Evolutionary conservation across 2,888 invertebrate species (phyloP), one percentile per base, ranked within the genome.

Genomic region (Stictocephala bisonia): DNA sequence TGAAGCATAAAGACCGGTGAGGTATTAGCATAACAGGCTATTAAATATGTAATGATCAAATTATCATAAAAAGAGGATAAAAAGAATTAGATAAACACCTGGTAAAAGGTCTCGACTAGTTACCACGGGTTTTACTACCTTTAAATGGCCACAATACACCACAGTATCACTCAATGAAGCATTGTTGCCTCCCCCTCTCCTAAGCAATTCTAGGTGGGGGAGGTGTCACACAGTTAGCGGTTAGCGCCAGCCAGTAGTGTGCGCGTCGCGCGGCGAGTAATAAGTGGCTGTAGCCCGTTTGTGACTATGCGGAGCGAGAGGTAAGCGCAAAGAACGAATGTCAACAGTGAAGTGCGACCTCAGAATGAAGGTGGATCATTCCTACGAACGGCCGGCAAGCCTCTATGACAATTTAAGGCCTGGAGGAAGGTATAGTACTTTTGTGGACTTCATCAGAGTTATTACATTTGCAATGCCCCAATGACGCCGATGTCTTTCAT

Each of bases 361-460:
- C 44, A 64, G 22, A 27, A 64, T 64, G 64, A 64, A 40, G n/a
- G 44, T 40, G 64, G 64, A 64, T 3, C 27, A 41, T 7, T 26
- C 64, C 50, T 68, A 56, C 27, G 66, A 71, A 9, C 74, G 79
- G 1, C 79, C 80, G 22, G 75, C 77, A 29, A 80, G 79, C 51
- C 73, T 80, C 22, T 80, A 80, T 75, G 80, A 80, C 77, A 80
- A 80, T 75, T 74, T 80, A 31, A 74, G 75, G 48, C 71, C 67
- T 15, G 72, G 60, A 4, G 56, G 71, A 27, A 50, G 44, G 29
- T 44, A 58, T 69, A 60, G 53, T 40, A 73, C 69, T n/a, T 35
- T 60, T 58, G 58, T 29, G 58, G 31, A 58, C 27, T 44, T n/a
- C 56, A n/a, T 27, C n/a, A n/a, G n/a, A n/a, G n/a, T n/a, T n/a